Base-by-base conservation (phyloP, 2,888 invertebrate genomes). In the Agrilus mali region DNA sequence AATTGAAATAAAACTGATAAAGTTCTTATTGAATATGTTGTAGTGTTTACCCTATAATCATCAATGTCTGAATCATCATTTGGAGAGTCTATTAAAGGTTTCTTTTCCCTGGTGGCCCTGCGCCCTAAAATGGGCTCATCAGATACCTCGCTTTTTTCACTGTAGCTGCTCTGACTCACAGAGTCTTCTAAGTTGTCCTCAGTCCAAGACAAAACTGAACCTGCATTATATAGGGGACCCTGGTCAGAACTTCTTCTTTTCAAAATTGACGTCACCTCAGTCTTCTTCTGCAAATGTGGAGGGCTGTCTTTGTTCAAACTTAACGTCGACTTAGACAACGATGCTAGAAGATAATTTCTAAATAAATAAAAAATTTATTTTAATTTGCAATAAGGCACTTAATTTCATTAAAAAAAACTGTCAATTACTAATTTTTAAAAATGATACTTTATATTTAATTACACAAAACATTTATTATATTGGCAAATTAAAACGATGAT, bases 21-120 rank as follows among this genome's bases (percentile, higher is more conserved):
- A 38, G 38, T 35, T 32, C n/a, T 14, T 12, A 38, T 33, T 20
- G 10, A 20, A 38, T 41, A 17, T n/a, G 41, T 38, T 17, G 36
- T 33, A 38, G 41, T 51, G 70, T 69, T 67, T 69, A 78, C 74
- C 55, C 65, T 66, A 50, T 70, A 77, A 53, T 73, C 77, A 47
- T 85, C 85, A 71, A 82, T 80, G 61, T 86, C 87, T 0, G 83
- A 83, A 51, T 82, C 82, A 1, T 82, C 83, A 4, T 83, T 83
- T 14, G 80, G 79, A 0, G 80, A 80, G 45, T 78, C 76, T 47
- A 64, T 64, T 47, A 61, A 66, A 45, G 65, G 69, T 36, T 65
- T 67, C 46, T 60, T 64, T 54, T 80, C 79, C 46, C 78, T 66
- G 15, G 76, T 76, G 2, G 78, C 80, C 51, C 78, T 64, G 56